Percentiles rank a stretch among this genome's conserved stretches.
These are phyloP conservation scores for Vandiemenella viatica DNA, from an alignment of 2,888 invertebrate species.

Conservation along the genomic window DNA sequence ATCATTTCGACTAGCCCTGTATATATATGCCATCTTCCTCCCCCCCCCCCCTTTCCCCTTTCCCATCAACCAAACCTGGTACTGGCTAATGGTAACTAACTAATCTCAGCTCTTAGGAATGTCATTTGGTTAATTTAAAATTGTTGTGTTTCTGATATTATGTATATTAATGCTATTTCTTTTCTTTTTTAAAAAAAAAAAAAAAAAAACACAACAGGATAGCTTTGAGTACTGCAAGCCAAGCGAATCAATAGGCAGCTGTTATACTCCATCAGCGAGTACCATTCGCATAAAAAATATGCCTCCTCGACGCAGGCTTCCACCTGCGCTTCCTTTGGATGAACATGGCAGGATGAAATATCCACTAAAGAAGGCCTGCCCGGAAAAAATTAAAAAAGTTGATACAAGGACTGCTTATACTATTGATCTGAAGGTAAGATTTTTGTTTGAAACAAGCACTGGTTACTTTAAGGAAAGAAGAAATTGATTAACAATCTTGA, in stretches of 20 bases:
- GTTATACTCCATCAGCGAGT: slow-evolving; percentile 38
- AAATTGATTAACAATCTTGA: too few relatives aligned
- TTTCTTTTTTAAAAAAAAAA: too few relatives aligned
- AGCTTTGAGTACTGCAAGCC: slow-evolving; percentile 42
- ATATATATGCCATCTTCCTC: too few relatives aligned
- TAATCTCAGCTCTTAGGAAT: too few relatives aligned
- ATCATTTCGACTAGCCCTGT: too few relatives aligned
- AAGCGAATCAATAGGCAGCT: slow-evolving; percentile 50
- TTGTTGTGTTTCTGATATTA: background rate
- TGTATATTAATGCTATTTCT: background rate
- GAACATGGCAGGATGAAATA: slow-evolving; percentile 38
- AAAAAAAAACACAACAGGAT: too few relatives aligned
- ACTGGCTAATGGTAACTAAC: too few relatives aligned
- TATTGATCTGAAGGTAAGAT: slow-evolving; percentile 7
- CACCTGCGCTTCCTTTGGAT: slow-evolving; percentile 23
- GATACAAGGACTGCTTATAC: slow-evolving; percentile 4
- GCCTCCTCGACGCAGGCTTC: slow-evolving; percentile 24
- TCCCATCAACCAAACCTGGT: too few relatives aligned
- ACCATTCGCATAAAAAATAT: slow-evolving; percentile 35
- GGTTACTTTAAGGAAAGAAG: too few relatives aligned
- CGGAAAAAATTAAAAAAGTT: background rate
- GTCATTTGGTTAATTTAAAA: background rate
- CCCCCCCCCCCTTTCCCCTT: too few relatives aligned
- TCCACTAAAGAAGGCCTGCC: slow-evolving; percentile 35
- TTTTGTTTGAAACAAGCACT: too few relatives aligned